Base-by-base conservation (phyloP, 2,888 invertebrate species). In the Euplagia quadripunctaria region DNA sequence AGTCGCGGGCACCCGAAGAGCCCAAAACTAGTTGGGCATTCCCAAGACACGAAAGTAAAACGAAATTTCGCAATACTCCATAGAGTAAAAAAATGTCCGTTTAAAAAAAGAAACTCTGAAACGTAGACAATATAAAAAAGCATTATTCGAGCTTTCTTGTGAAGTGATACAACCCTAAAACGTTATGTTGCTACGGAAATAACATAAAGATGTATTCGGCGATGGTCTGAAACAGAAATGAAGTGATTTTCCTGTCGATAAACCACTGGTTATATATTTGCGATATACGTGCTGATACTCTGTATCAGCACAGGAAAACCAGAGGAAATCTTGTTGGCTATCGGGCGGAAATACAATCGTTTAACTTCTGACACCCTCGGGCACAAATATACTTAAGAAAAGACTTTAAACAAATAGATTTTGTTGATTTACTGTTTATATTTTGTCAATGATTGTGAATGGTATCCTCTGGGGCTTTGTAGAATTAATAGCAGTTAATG, bases 291-390 rank as follows among this genome's bases (percentile, higher is more conserved):
- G 14, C 12, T 31, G 31, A 61, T 61, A 17, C 63, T 42, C 55
- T 70, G 64, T 55, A 20, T 63, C 52, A 49, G 61, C 14, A 14
- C 42, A 67, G 63, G 71, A 71, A 72, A 68, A 49, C 17, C 51
- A 68, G 43, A 73, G 73, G 79, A 79, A 84, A 82, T 82, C 46
- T 49, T 61, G 49, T 73, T 55, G 64, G 71, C n/a, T 58, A 74
- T 49, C 52, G 14, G 51, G 17, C 73, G 82, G 75, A 82, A 84
- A 82, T 74, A 84, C 71, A 79, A 82, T 79, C 41, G 72, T 79
- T 73, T 79, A 52, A 52, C 71, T 58, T 58, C 68, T 73, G 67
- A 73, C 75, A 73, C 64, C 9, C 70, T 9, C 43, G 49, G 55
- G 20, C 16, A 58, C 5, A 58, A 55, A 68, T 41, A 68, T n/a